phyloP scores from a whole-genome alignment of 2,113 vertebrate genomes.

The Falco punctatus region DNA sequence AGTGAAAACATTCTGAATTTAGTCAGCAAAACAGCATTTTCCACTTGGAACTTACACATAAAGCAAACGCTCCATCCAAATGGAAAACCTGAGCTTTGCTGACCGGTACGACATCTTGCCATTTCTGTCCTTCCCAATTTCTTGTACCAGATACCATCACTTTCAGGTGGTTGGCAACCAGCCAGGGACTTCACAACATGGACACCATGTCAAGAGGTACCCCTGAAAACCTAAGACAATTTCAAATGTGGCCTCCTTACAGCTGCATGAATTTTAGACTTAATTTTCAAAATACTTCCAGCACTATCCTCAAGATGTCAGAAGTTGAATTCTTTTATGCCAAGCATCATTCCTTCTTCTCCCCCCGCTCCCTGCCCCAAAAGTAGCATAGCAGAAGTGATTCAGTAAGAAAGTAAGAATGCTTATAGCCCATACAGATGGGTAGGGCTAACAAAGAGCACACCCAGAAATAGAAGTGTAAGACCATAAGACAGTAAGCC shows the following conservation, averaged over 20 bases:
- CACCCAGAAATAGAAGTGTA: not conserved
- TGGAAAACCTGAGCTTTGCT: not conserved
- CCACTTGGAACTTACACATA: not conserved
- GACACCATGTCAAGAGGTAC: not conserved
- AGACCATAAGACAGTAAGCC: not conserved
- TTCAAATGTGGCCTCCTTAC: accelerated
- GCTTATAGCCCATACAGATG: not conserved
- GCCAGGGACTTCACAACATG: not conserved
- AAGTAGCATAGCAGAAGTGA: not conserved
- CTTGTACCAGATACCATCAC: not conserved
- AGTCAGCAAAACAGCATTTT: not conserved
- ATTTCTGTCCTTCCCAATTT: not conserved
- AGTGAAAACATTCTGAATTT: not conserved
- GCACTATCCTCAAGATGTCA: not conserved
- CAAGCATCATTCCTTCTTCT: not conserved
- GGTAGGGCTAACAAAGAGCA: not conserved
- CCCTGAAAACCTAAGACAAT: accelerated
- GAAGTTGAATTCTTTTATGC: not conserved
- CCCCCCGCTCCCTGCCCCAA: not conserved
- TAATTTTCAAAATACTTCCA: not conserved
- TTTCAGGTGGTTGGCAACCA: not conserved
- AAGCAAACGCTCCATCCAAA: not conserved
- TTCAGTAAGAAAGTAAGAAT: accelerated
- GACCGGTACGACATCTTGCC: not conserved
- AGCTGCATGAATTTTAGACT: too few relatives aligned